Conservation (phyloP, 2,888 invertebrate species). For the Phytoseiulus persimilis region DNA sequence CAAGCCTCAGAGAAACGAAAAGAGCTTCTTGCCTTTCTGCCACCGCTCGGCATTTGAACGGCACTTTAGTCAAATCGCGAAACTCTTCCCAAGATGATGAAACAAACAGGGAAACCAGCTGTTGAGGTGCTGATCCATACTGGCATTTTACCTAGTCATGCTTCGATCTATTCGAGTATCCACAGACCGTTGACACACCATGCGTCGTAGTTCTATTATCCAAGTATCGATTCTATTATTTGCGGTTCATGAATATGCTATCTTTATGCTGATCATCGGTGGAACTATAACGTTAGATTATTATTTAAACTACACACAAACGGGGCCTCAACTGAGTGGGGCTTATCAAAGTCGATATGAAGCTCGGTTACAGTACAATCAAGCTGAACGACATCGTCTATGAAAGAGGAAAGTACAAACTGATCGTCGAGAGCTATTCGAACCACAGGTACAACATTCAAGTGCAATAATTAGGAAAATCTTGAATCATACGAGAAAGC, state of each 20-base stretch:
- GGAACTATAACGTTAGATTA: background rate
- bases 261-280: background rate
- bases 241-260: background rate
- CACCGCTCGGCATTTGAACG: background rate
- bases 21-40: background rate
- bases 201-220: background rate
- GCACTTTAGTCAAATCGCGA: background rate
- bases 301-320: background rate
- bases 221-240: background rate
- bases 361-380: background rate
- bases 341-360: background rate
- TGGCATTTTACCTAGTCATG: conserved; percentile 5
- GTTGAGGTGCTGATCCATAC: background rate
- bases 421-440: background rate
- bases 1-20: background rate
- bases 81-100: background rate
- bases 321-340: background rate
- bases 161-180: background rate
- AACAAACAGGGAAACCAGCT: background rate
- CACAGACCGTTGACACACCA: background rate
- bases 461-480: background rate
- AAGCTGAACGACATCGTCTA: background rate
- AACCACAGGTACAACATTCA: background rate
- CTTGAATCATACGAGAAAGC: background rate
- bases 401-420: background rate